Base-by-base conservation (phyloP, 2,888 invertebrate species). In the Hoplodrina blanda region DNA sequence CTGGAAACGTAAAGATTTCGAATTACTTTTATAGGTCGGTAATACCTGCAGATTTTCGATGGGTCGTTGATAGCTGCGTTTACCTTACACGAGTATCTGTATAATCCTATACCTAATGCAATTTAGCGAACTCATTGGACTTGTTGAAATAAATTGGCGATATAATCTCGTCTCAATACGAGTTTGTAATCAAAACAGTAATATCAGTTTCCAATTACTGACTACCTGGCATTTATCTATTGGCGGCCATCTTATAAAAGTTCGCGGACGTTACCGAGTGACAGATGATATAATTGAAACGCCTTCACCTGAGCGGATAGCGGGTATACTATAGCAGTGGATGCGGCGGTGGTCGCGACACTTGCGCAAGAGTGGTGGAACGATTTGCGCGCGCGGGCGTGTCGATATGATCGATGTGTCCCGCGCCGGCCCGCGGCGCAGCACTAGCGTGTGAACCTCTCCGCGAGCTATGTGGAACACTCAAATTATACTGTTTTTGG, bases 401-500 rank as follows among this genome's bases (percentile, higher is more conserved):
- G 82, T 71, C 85, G 78, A 78, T 82, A 70, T 85, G 87, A 86
- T 85, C 71, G 86, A 86, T 85, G 85, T 73, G 74, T 62, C 76
- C 73, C 82, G 80, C 78, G 50, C 71, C 49, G 41, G 81, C 79
- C 81, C 69, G 77, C 61, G 73, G 78, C 82, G 57, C 82, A 79
- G 44, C 80, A 77, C 84, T 80, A 82, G 78, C 88, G 88, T 88
- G 88, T 88, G 88, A 88, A 88, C 87, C 69, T 62, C 60, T 79
- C 81, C 75, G 79, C 78, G 41, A 41, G 67, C 77, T 76, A 85
- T 87, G 83, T 84, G 84, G 81, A 83, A 82, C 86, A 81, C 82
- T 84, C 84, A 87, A 85, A 88, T 89, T 88, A 89, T 85, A 84
- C 88, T 85, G 80, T 76, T 86, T 87, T 88, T 83, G 89, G 87